Percentiles rank a stretch among this genome's conserved stretches.
These are phyloP conservation scores for Fregata magnificens DNA, from an alignment of 2,113 vertebrate genomes.

Conservation along the genomic window DNA sequence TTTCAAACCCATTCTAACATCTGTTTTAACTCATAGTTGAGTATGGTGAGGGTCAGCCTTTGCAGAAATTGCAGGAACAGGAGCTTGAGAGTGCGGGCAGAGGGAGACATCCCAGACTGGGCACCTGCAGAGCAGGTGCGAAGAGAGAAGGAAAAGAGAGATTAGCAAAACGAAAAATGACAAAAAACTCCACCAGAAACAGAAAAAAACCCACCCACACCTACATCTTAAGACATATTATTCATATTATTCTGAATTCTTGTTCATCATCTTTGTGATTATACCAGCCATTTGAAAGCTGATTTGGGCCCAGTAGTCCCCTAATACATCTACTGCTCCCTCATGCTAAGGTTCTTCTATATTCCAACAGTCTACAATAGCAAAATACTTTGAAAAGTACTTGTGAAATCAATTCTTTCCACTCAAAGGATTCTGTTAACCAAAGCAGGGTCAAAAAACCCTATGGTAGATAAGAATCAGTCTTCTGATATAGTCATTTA, in stretches of 20 bases:
- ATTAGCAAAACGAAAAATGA: background rate
- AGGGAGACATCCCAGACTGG: background rate
- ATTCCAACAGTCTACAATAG: background rate
- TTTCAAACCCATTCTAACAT: background rate
- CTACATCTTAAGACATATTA: background rate
- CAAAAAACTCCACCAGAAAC: background rate
- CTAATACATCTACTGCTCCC: background rate
- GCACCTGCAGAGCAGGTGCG: background rate
- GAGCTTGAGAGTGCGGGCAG: background rate
- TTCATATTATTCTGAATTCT: background rate
- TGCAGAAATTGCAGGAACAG: background rate
- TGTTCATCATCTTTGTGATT: background rate
- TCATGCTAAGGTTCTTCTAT: background rate
- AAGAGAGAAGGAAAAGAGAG: background rate
- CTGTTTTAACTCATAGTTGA: background rate
- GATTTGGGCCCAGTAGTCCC: background rate
- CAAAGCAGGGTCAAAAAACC: background rate
- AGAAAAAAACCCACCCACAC: accelerated
- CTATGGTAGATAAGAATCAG: background rate
- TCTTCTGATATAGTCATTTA: background rate
- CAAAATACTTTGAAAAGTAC: background rate
- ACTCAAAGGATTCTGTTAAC: background rate
- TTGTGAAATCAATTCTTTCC: background rate
- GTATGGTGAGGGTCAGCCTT: background rate
- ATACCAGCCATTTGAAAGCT: background rate